phyloP scores from a whole-genome alignment of 2,888 invertebrate species.

The Selenia dentaria region DNA sequence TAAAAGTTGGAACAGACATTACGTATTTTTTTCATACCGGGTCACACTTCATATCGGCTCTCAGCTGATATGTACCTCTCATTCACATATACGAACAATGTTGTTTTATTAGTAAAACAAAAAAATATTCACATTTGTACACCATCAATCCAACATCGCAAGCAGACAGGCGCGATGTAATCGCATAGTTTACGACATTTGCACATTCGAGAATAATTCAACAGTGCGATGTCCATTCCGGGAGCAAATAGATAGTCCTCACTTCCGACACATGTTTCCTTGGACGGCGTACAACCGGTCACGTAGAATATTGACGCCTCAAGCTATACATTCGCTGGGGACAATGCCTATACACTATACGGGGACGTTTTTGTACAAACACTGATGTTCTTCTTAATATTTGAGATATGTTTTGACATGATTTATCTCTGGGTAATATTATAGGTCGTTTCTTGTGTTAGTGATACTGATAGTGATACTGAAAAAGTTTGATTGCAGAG shows the following conservation, averaged over 20 bases:
- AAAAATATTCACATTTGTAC: too few relatives aligned
- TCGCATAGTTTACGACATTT: slow-evolving; percentile 41
- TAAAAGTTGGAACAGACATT: too few relatives aligned
- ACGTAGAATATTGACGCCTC: slow-evolving; percentile 84
- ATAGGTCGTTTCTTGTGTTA: too few relatives aligned
- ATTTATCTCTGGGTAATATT: too few relatives aligned
- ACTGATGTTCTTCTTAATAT: slow-evolving; percentile 16
- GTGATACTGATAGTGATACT: too few relatives aligned
- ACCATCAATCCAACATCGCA: slow-evolving; percentile 24
- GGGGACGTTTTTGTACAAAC: slow-evolving; percentile 59
- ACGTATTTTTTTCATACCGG: too few relatives aligned
- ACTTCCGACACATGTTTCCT: slow-evolving; percentile 83
- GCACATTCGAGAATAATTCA: slow-evolving; percentile 71
- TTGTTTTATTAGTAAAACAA: too few relatives aligned
- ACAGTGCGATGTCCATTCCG: slow-evolving; percentile 68
- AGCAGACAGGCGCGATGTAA: slow-evolving; percentile 31
- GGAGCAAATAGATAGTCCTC: slow-evolving; percentile 80
- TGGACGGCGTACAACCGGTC: slow-evolving; percentile 74
- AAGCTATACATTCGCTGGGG: slow-evolving; percentile 67
- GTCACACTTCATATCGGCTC: too few relatives aligned
- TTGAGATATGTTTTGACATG: slow-evolving; percentile 7
- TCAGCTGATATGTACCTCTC: too few relatives aligned
- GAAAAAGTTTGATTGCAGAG: too few relatives aligned
- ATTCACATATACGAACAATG: too few relatives aligned
- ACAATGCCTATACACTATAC: slow-evolving; percentile 64